phyloP scores from a whole-genome alignment of 2,888 invertebrate species.

The Ypsolopha sequella region DNA sequence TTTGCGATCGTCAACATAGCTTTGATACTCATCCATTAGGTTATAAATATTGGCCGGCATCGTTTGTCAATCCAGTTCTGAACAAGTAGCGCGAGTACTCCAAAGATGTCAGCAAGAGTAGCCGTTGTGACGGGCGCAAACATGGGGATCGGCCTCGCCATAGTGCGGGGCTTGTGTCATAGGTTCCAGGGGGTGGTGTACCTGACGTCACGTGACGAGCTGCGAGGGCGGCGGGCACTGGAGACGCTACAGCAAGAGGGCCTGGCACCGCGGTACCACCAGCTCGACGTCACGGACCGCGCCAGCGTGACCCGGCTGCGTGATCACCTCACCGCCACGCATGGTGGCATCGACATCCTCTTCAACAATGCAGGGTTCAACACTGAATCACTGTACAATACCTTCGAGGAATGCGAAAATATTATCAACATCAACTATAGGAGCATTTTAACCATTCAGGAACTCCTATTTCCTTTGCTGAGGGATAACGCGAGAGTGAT shows the following conservation, averaged over 20 bases:
- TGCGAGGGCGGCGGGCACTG: conserved; percentile 65
- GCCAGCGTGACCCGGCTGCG: conserved; percentile 67
- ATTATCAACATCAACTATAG: conserved; percentile 78
- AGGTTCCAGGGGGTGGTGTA: conserved; percentile 75
- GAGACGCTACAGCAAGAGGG: conserved; percentile 62
- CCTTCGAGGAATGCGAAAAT: conserved; percentile 60
- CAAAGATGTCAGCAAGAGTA: conserved; percentile 12
- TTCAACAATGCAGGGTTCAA: conserved; percentile 80
- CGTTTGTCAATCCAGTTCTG: too few species aligned
- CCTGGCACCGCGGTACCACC: conserved; percentile 67
- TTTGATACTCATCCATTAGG: too few species aligned
- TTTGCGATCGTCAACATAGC: too few species aligned
- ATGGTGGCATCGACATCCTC: conserved; percentile 79
- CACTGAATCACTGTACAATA: conserved; percentile 20
- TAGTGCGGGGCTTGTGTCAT: conserved; percentile 70
- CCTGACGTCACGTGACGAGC: conserved; percentile 73
- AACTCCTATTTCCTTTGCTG: conserved; percentile 76
- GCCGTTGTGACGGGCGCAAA: conserved; percentile 73
- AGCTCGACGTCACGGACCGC: conserved; percentile 74
- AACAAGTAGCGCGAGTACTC: too few species aligned
- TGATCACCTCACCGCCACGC: conserved; percentile 64
- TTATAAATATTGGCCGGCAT: too few species aligned
- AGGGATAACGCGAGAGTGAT: conserved; percentile 76
- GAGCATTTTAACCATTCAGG: conserved; percentile 72
- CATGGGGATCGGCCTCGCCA: conserved; percentile 71